Conservation (phyloP, 2,113 vertebrate genomes). For the Anarhynchus alexandrinus region DNA sequence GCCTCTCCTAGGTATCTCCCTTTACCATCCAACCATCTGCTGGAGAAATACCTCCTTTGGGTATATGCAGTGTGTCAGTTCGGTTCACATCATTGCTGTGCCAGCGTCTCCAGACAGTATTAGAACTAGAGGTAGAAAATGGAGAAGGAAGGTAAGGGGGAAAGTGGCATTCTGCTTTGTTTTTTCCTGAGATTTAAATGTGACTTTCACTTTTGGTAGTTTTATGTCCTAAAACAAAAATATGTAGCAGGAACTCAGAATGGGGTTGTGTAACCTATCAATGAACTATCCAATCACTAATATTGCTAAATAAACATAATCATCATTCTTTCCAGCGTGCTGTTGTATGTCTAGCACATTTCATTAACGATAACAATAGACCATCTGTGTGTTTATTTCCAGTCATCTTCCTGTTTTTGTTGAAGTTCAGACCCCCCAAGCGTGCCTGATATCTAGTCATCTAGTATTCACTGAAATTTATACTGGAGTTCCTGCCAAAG, state of each 20-base stretch:
- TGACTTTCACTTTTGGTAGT: not conserved
- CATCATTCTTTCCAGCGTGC: not conserved
- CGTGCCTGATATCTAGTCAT: constrained; percentile 79
- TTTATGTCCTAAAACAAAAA: not conserved
- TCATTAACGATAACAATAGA: constrained; percentile 29
- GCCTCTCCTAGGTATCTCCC: constrained; percentile 66
- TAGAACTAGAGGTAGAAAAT: constrained; percentile 83
- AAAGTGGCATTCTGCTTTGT: not conserved
- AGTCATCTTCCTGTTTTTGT: constrained; percentile 86
- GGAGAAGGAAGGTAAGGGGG: constrained; percentile 81
- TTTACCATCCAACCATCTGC: constrained; percentile 76
- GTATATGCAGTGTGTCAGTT: constrained; percentile 72
- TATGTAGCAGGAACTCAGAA: not conserved
- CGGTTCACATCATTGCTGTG: constrained; percentile 73
- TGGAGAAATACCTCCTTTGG: constrained; percentile 78
- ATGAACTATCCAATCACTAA: not conserved
- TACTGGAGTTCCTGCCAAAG: constrained; percentile 73
- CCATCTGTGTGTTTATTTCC: constrained; percentile 52
- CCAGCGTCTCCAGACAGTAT: constrained; percentile 78
- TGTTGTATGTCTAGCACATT: not conserved
- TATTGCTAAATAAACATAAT: constrained; percentile 30
- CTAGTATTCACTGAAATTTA: constrained; percentile 81
- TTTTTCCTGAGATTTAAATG: not conserved
- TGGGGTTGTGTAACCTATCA: not conserved
- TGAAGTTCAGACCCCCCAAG: constrained; percentile 83